Percentiles rank a stretch among this genome's conserved stretches.
These are phyloP conservation scores for Cinclus mexicanus DNA, from an alignment of 2,113 vertebrate species.

Conservation along the genomic window DNA sequence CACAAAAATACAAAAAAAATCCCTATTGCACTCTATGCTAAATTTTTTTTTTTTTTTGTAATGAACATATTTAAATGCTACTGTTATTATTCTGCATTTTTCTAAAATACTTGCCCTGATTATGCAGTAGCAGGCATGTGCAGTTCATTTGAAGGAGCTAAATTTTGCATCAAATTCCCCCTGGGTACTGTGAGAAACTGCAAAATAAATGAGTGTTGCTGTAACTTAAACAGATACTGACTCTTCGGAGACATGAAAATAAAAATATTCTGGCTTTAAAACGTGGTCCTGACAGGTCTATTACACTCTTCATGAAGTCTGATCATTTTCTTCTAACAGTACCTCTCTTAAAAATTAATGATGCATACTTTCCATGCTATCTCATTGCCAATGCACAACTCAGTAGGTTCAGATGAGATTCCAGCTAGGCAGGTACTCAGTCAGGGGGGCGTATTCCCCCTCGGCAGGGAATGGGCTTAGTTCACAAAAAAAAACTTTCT, in stretches of 20 bases:
- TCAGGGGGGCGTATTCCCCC: accelerated
- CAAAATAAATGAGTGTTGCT: constrained; percentile 16
- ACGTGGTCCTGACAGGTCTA: not conserved
- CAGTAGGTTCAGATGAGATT: not conserved
- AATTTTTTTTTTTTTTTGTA: not conserved
- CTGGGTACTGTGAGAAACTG: constrained; percentile 10
- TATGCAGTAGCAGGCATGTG: not conserved
- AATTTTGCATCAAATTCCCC: constrained; percentile 34
- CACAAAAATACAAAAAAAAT: not conserved
- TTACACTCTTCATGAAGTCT: not conserved
- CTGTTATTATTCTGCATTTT: not conserved
- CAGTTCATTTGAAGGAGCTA: not conserved
- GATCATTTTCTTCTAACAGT: not conserved
- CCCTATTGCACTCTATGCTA: not conserved
- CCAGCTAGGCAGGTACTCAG: not conserved
- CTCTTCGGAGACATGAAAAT: not conserved
- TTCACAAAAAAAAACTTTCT: not conserved
- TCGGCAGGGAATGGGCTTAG: not conserved
- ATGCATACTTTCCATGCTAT: not conserved
- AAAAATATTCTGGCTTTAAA: constrained; percentile 1
- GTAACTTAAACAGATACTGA: constrained; percentile 27
- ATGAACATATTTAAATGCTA: not conserved
- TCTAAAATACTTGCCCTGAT: not conserved
- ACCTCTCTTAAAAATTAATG: constrained; percentile 35
- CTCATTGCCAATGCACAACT: not conserved